A percentile compares a stretch with the other conserved stretches of the same genome.
Evolutionary conservation across 2,888 invertebrate genomes (phyloP).

Genomic region (Lasioglossum villosulum): DNA sequence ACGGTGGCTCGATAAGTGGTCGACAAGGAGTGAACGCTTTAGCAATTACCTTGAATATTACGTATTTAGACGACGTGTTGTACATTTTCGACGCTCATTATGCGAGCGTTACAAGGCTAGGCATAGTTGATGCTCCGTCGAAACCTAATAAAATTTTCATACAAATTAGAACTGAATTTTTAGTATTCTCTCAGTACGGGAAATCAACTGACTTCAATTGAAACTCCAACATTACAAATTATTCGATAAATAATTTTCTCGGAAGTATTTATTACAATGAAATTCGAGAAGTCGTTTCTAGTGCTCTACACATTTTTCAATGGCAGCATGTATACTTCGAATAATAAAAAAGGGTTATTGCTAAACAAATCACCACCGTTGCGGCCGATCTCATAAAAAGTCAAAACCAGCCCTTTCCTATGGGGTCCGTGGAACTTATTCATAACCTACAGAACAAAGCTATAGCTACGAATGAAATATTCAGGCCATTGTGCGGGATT

Average conservation of each 20-base stretch:
- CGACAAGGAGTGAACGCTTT: background rate
- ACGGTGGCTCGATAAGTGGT: background rate
- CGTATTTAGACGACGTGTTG: background rate
- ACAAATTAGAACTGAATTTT: background rate
- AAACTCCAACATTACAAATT: too few relatives aligned
- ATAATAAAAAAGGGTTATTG: too few relatives aligned
- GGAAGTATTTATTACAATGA: too few relatives aligned
- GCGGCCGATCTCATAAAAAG: conserved; percentile 18
- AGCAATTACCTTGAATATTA: background rate
- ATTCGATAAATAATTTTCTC: too few relatives aligned
- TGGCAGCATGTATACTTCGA: too few relatives aligned
- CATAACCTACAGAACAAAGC: conserved; percentile 40
- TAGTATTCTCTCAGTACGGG: background rate
- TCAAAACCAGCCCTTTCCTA: background rate
- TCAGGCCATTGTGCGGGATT: conserved; percentile 25
- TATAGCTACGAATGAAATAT: conserved; percentile 46
- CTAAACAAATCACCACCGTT: background rate
- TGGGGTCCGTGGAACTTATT: conserved; percentile 36
- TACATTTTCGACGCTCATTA: too few relatives aligned
- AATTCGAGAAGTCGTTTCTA: background rate
- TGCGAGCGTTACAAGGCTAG: background rate
- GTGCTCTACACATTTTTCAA: too few relatives aligned
- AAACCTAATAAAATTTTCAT: background rate
- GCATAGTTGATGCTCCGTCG: too few relatives aligned
- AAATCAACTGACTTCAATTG: background rate